Evolutionary conservation across 1,140 invertebrate genomes (phyloP), one percentile per base, ranked within the genome.

Genomic region (Halyomorpha halys): DNA sequence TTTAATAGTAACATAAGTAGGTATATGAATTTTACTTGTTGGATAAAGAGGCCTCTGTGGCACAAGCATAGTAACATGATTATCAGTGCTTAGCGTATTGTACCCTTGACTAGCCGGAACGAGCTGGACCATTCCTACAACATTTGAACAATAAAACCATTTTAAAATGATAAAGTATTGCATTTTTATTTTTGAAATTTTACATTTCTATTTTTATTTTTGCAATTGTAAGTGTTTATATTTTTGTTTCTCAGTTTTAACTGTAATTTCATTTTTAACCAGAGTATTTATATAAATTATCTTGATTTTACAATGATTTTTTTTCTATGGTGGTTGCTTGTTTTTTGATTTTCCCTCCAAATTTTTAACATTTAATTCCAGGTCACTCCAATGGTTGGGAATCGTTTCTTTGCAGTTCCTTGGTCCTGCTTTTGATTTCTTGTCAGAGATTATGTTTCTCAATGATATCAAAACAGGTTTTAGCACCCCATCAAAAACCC

Each of bases 31-130:
- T 68, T 87, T 83, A n/a, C 90, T 91, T 68, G 89, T 83, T 1
- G 91, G 91, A 76, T 92, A 93, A 4, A 94, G 76, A 0, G 89
- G 86, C 30, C 86, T 85, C 71, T 92, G 85, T 0, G 91, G 90
- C n/a, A 93, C 77, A n/a, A 93, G 75, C n/a, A 94, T 82, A 0
- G 86, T 85, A 0, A 93, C 76, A 25, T 83, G 82, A 44, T 91
- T 87, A 66, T 91, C 89, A 56, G 85, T 80, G 60, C 85, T 82
- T 19, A 92, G 77, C 72, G 93, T 89, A 68, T 89, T 84, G 70
- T 91, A 93, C 4, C 85, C 83, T 18, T 85, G 83, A n/a, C 84
- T 82, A 60, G 87, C 85, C 0, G 86, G 83, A 0, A 84, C 81
- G 39, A 94, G 74, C 0, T 86, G 84, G 16, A 91, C 84, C 44